A percentile compares a stretch with the other conserved stretches of the same genome.
Evolutionary conservation across 2,888 invertebrate species (phyloP).

Genomic region (Pandemis heparana): DNA sequence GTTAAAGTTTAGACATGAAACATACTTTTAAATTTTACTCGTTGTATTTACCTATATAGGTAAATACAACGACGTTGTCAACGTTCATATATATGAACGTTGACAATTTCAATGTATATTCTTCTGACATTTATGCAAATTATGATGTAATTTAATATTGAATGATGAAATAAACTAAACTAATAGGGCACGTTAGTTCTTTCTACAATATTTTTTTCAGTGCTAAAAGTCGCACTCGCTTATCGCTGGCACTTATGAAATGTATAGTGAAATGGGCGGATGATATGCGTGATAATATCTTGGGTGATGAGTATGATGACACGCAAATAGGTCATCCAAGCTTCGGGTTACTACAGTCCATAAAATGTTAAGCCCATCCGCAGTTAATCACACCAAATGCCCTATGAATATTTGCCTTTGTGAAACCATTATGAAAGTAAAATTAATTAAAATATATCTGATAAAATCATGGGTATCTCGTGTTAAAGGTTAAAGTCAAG

Average conservation of each 20-base stretch:
- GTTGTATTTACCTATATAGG: no score
- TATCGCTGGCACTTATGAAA: constrained; percentile 24
- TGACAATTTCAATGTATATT: no score
- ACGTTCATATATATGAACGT: no score
- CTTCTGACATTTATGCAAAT: no score
- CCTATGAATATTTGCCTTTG: not conserved
- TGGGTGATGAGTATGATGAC: constrained; percentile 14
- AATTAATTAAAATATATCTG: no score
- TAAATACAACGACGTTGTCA: no score
- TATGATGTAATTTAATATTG: no score
- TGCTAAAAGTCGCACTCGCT: not conserved
- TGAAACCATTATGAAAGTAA: not conserved
- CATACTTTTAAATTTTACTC: no score
- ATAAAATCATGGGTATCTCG: no score
- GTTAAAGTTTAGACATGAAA: not conserved
- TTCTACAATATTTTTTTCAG: not conserved
- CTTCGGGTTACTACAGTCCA: constrained; percentile 1
- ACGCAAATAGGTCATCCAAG: constrained; percentile 26
- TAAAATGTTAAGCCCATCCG: constrained; percentile 17
- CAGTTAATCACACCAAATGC: constrained; percentile 15
- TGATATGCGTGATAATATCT: constrained; percentile 32
- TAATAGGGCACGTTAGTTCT: no score
- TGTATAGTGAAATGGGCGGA: constrained; percentile 23
- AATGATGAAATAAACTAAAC: no score
- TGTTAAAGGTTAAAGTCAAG: no score